A percentile compares a stretch with the other conserved stretches of the same genome.
These are phyloP conservation scores for Myotis yumanensis DNA, from an alignment of 2,113 vertebrate species.

Conservation along the genomic window DNA sequence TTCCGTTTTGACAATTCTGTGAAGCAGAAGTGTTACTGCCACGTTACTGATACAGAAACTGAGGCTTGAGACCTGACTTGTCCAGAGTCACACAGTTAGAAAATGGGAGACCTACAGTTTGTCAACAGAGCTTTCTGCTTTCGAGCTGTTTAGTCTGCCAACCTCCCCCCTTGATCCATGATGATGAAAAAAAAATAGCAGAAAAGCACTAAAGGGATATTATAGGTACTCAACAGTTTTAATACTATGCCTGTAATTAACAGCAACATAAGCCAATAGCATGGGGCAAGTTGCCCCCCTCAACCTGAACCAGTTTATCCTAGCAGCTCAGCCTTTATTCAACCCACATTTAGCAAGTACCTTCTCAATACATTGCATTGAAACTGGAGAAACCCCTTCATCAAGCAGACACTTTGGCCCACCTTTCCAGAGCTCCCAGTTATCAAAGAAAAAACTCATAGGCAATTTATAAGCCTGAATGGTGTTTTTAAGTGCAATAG, in stretches of 20 bases:
- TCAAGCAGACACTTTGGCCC: not conserved
- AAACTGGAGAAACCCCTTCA: not conserved
- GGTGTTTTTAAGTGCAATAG: not conserved
- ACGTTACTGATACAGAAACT: not conserved
- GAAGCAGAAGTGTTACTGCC: not conserved
- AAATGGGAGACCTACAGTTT: not conserved
- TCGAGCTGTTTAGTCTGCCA: not conserved
- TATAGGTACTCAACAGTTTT: not conserved
- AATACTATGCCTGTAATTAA: not conserved
- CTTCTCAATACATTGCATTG: not conserved
- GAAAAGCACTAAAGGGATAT: not conserved
- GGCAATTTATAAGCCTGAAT: not conserved
- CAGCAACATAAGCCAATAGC: not conserved
- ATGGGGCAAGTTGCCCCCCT: not conserved
- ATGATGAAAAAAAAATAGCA: not conserved
- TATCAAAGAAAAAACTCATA: not conserved
- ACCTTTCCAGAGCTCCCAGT: not conserved
- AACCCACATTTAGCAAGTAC: not conserved
- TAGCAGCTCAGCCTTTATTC: not conserved
- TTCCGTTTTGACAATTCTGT: not conserved
- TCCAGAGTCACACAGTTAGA: not conserved
- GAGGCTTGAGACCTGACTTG: no score
- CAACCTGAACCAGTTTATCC: not conserved
- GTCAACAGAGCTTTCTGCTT: not conserved
- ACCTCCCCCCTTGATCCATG: not conserved